Conservation (phyloP, 2,797 vertebrate species). For the Leptoclinus maculatus region DNA sequence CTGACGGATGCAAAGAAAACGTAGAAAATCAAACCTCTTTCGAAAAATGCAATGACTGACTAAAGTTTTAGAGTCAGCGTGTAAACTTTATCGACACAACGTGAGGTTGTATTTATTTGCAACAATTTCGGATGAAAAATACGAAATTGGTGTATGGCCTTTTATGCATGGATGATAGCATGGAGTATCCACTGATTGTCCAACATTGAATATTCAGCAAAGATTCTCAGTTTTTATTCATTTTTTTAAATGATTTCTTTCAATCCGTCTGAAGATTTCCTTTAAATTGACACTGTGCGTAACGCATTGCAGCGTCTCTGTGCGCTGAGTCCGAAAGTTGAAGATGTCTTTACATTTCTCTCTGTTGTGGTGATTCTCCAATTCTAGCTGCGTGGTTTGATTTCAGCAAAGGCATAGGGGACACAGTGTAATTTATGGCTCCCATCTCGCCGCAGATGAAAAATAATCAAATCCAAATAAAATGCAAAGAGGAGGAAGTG, state of each 20-base stretch:
- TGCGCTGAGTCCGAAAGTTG: conserved; percentile 40
- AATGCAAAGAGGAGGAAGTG: conserved; percentile 82
- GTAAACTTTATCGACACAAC: background rate
- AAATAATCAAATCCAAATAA: conserved; percentile 85
- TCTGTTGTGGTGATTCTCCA: conserved; percentile 63
- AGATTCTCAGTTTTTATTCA: background rate
- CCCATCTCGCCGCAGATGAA: conserved; percentile 79
- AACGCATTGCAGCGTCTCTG: background rate
- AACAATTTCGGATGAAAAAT: background rate
- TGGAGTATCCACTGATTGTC: background rate
- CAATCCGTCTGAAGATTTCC: background rate
- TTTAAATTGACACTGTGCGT: background rate
- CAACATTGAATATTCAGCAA: background rate
- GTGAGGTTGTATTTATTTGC: background rate
- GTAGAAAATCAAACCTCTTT: too few relatives aligned
- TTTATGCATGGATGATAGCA: background rate
- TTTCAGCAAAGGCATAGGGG: conserved; percentile 69
- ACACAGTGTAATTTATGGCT: conserved; percentile 79
- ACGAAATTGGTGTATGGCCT: background rate
- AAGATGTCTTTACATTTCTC: conserved; percentile 44
- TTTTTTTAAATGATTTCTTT: background rate
- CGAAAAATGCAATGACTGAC: background rate
- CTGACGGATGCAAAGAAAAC: too few relatives aligned
- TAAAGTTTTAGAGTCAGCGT: too few relatives aligned
- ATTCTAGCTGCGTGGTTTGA: conserved; percentile 68